phyloP scores from a whole-genome alignment of 2,797 vertebrate species.

The Lophotriccus pileatus region DNA sequence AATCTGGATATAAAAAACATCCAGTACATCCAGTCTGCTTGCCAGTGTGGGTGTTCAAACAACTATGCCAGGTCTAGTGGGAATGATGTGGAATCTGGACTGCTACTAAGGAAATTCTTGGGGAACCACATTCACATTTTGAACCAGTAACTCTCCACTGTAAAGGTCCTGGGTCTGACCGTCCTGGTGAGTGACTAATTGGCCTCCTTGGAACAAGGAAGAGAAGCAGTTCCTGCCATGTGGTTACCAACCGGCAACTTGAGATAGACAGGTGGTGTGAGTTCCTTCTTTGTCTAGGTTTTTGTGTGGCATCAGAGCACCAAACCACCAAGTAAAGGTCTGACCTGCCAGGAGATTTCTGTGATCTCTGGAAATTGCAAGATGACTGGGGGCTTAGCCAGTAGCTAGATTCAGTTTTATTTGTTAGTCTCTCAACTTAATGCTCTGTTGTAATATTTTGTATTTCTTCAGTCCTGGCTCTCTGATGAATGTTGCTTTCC shows the following conservation, averaged over 20 bases:
- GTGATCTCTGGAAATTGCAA: not conserved
- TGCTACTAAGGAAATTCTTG: not conserved
- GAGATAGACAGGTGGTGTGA: not conserved
- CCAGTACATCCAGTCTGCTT: not conserved
- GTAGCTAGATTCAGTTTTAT: not conserved
- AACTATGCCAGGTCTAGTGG: not conserved
- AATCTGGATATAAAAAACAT: not conserved
- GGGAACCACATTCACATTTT: not conserved
- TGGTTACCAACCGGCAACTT: not conserved
- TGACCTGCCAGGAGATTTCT: not conserved
- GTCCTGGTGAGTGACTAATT: not conserved
- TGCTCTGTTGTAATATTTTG: not conserved
- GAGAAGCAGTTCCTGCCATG: not conserved
- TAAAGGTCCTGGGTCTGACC: not conserved
- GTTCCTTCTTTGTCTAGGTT: not conserved
- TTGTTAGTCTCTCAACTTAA: not conserved
- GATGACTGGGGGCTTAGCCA: not conserved
- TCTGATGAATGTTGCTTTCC: not conserved
- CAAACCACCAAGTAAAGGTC: not conserved
- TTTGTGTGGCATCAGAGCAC: not conserved
- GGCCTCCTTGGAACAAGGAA: not conserved
- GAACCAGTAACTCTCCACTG: not conserved
- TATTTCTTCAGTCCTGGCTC: not conserved
- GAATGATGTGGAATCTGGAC: not conserved
- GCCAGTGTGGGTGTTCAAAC: not conserved